Evolutionary conservation across 1,140 invertebrate species (phyloP), one percentile per base, ranked within the genome.

Genomic region (Cydia pomonella): DNA sequence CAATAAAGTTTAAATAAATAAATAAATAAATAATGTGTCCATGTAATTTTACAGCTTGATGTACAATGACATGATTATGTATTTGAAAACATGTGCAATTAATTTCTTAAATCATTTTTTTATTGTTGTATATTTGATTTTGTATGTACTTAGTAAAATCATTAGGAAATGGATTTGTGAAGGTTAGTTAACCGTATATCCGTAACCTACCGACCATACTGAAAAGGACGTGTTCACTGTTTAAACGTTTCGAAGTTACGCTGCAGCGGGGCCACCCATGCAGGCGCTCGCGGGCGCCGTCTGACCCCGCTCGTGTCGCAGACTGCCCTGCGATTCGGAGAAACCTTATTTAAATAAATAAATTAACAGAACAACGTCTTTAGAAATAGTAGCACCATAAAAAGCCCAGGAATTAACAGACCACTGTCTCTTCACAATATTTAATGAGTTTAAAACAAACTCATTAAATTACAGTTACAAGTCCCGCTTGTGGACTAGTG

Each of bases 391-490:
- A 69, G 64, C 5, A 9, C 27, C n/a, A 33, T 69, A 69, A 33
- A 33, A 33, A 41, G 29, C 4, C 27, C 63, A 38, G 64, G 64
- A 69, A 38, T 69, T 38, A 69, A n/a, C 64, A n/a, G 7, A 21
- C 21, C 18, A 69, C 64, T 69, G 64, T n/a, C n/a, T 69, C 33
- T 69, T 69, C 64, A 18, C 64, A 38, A 38, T 72, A n/a, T n/a
- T n/a, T n/a, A n/a, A n/a, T n/a, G n/a, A n/a, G n/a, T 59, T 69
- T 71, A 74, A 62, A 25, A 77, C 78, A 82, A 82, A 78, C 82
- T 82, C 78, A 84, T 82, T 82, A 83, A 75, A 81, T 29, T 80
- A 84, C 82, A 87, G 85, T 86, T 89, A 85, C 79, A 77, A 75
- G 66, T 77, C 50, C 74, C 74, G 84, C 79, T 77, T 50, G 74